These are phyloP conservation scores for Junco hyemalis DNA, from an alignment of 2,113 vertebrate genomes.

Conservation along the genomic window DNA sequence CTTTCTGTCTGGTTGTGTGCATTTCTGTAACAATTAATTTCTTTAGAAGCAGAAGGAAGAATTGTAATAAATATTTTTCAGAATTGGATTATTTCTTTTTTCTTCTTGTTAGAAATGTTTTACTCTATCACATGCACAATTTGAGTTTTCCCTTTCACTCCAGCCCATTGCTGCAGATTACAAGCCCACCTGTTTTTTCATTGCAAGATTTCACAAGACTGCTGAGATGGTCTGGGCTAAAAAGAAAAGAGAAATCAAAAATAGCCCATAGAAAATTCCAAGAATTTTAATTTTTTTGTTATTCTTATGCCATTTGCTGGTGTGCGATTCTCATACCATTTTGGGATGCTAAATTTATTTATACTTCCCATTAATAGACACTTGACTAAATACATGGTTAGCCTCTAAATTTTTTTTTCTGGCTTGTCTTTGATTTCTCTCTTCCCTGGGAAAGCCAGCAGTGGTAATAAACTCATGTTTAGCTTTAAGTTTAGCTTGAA, in stretches of 20 bases:
- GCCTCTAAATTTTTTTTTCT: background rate
- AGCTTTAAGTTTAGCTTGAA: no score
- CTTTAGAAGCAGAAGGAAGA: background rate
- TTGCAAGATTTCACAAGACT: background rate
- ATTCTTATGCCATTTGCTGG: background rate
- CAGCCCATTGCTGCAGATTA: background rate
- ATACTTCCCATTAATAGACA: background rate
- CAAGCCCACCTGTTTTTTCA: background rate
- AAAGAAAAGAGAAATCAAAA: background rate
- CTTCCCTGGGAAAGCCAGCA: background rate
- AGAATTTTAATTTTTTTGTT: background rate
- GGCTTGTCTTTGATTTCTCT: background rate
- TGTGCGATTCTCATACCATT: background rate
- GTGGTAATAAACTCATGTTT: background rate
- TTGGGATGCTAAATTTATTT: background rate
- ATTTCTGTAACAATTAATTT: background rate
- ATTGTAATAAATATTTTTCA: background rate
- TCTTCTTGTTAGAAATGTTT: background rate
- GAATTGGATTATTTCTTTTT: background rate
- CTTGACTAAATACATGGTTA: background rate
- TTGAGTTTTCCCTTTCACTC: background rate
- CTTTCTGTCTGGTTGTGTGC: background rate
- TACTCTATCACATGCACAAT: background rate
- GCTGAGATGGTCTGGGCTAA: background rate
- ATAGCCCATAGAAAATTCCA: background rate